A percentile compares a stretch with the other conserved stretches of the same genome.
Evolutionary conservation across 1,140 invertebrate genomes (phyloP).

Genomic region (Apolygus lucorum): DNA sequence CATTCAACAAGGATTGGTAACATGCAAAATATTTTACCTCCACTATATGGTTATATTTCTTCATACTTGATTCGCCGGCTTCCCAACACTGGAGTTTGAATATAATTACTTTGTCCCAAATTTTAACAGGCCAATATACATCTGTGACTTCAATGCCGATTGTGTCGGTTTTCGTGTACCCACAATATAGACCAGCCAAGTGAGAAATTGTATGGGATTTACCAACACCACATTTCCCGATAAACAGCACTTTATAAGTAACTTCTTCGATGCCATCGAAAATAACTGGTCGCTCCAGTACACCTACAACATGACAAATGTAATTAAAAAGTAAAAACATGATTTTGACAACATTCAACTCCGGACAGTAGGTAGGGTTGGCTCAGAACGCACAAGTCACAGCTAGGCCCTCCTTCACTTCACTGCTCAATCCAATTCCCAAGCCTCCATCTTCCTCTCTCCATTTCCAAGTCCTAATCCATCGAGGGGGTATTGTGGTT

Average conservation of each 20-base stretch:
- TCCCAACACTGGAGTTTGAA: constrained; percentile 54
- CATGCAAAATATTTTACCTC: constrained; percentile 39
- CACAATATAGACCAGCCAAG: constrained; percentile 41
- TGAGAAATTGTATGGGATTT: constrained; percentile 47
- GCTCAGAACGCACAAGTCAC: too few relatives aligned
- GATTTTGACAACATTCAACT: too few relatives aligned
- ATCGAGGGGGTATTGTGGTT: too few relatives aligned
- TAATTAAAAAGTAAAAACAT: too few relatives aligned
- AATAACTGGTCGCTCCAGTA: constrained; percentile 46
- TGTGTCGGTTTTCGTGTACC: constrained; percentile 45
- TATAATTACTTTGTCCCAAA: constrained; percentile 47
- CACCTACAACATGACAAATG: constrained; percentile 37
- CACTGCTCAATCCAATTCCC: too few relatives aligned
- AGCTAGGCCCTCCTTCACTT: too few relatives aligned
- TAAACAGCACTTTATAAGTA: constrained; percentile 50
- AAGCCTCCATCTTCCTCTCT: too few relatives aligned
- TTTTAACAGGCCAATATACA: constrained; percentile 51
- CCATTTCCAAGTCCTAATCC: too few relatives aligned
- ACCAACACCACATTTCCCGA: constrained; percentile 48
- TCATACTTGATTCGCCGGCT: constrained; percentile 47
- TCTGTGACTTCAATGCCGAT: constrained; percentile 47
- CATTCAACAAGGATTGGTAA: neutral
- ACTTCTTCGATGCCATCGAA: constrained; percentile 46
- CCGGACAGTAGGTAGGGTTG: too few relatives aligned
- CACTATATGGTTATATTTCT: constrained; percentile 51